Conservation (phyloP, 2,113 vertebrate genomes). For the Eclectus roratus region DNA sequence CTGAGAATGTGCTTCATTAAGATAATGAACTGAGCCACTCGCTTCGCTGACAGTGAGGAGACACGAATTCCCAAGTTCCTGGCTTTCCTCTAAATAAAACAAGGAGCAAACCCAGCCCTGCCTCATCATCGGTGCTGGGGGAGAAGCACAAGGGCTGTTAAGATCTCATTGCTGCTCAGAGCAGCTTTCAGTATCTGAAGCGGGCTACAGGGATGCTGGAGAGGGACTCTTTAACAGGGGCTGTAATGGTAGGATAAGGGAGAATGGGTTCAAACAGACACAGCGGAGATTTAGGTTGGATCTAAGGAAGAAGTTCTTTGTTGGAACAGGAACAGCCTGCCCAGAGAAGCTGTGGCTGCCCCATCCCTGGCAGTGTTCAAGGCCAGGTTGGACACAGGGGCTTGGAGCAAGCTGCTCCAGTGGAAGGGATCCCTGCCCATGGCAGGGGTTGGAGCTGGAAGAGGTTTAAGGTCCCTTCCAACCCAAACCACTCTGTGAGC, state of each 20-base stretch:
- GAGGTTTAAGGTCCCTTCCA: not conserved
- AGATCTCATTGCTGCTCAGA: not conserved
- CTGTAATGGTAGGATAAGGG: not conserved
- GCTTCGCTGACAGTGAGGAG: constrained; percentile 46
- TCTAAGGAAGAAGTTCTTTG: not conserved
- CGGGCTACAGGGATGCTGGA: not conserved
- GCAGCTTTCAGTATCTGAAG: not conserved
- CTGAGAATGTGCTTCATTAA: constrained; percentile 71
- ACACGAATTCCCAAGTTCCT: constrained; percentile 55
- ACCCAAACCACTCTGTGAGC: not conserved
- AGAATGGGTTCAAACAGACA: not conserved
- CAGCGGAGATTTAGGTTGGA: not conserved
- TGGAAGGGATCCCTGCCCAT: not conserved
- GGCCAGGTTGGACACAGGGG: not conserved
- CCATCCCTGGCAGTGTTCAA: not conserved
- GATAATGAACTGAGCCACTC: constrained; percentile 70
- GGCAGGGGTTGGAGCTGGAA: not conserved
- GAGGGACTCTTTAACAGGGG: not conserved
- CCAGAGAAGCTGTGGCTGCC: not conserved
- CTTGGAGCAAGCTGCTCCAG: not conserved
- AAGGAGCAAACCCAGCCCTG: not conserved
- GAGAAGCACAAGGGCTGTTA: not conserved
- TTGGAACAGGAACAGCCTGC: not conserved
- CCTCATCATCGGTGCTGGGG: not conserved
- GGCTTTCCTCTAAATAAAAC: constrained; percentile 50